Evolutionary conservation across 2,888 invertebrate genomes (phyloP).

Genomic region (Lochmaea crataegi): DNA sequence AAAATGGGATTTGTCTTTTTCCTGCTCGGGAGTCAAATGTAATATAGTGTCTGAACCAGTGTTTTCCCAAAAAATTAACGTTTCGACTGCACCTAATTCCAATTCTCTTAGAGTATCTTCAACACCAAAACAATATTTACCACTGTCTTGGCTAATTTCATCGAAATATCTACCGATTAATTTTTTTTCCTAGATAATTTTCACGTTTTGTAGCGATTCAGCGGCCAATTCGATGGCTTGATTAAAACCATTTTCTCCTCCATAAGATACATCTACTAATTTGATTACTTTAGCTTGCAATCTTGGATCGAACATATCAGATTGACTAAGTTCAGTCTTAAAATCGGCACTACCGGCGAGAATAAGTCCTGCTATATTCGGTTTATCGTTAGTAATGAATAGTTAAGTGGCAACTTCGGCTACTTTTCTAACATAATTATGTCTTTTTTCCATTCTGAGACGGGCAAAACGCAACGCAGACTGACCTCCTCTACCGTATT

Average conservation of each 20-base stretch:
- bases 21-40: constrained; percentile 97
- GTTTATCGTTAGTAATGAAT: constrained; percentile 97
- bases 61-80: constrained; percentile 99
- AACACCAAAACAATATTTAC: constrained; percentile 99
- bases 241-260: constrained; percentile 99
- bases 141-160: constrained; percentile 92
- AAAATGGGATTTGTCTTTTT: constrained; percentile 99
- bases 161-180: constrained; percentile 91
- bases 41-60: constrained; percentile 90
- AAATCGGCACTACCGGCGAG: constrained; percentile 99
- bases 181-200: constrained; percentile 99
- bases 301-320: constrained; percentile 99
- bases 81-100: constrained; percentile 98
- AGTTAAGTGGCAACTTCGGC: constrained; percentile 96
- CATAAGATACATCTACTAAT: constrained; percentile 98
- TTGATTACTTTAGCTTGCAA: constrained; percentile 98
- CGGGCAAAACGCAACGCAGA: constrained; percentile 99
- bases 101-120: constrained; percentile 97
- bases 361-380: constrained; percentile 97
- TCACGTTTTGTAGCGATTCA: constrained; percentile 98
- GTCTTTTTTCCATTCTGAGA: constrained; percentile 98
- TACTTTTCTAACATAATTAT: constrained; percentile 99
- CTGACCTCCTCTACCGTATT: constrained; percentile 99
- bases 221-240: constrained; percentile 99
- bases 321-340: constrained; percentile 99